These are phyloP conservation scores for Eilema depressum DNA, from an alignment of 2,888 invertebrate species.

Conservation along the genomic window DNA sequence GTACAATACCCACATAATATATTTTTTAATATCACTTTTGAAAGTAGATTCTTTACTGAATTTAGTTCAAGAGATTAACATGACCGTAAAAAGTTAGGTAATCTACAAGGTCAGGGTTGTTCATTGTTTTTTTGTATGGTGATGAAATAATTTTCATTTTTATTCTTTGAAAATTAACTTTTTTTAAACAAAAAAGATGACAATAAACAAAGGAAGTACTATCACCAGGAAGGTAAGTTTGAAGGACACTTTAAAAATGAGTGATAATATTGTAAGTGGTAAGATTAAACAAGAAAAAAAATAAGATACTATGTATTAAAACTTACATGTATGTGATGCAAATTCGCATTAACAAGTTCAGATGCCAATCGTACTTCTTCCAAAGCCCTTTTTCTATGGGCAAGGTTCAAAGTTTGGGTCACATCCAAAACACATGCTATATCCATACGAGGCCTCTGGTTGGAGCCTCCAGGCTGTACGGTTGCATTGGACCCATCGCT, in stretches of 20 bases:
- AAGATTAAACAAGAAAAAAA: background rate
- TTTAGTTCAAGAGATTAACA: background rate
- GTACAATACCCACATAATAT: background rate
- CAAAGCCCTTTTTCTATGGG: conserved; percentile 92
- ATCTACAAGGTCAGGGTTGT: conserved; percentile 20
- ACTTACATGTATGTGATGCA: conserved; percentile 93
- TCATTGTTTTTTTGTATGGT: background rate
- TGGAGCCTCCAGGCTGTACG: conserved; percentile 75
- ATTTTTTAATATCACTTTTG: background rate
- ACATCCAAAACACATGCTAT: conserved; percentile 95
- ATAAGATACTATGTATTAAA: background rate
- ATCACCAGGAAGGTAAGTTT: conserved; percentile 8
- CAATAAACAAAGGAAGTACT: background rate
- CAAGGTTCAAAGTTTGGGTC: conserved; percentile 90
- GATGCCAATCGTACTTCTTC: conserved; percentile 95
- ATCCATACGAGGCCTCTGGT: conserved; percentile 91
- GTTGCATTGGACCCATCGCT: conserved; percentile 86
- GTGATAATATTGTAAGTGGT: background rate
- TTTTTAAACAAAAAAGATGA: background rate
- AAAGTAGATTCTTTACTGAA: background rate
- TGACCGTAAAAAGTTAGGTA: conserved; percentile 15
- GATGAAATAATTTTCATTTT: background rate
- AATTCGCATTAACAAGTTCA: conserved; percentile 91
- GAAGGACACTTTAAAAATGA: conserved; percentile 15
- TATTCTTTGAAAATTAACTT: background rate